Evolutionary conservation across 2,888 invertebrate genomes (phyloP).

Genomic region (Tetranychus truncatus): DNA sequence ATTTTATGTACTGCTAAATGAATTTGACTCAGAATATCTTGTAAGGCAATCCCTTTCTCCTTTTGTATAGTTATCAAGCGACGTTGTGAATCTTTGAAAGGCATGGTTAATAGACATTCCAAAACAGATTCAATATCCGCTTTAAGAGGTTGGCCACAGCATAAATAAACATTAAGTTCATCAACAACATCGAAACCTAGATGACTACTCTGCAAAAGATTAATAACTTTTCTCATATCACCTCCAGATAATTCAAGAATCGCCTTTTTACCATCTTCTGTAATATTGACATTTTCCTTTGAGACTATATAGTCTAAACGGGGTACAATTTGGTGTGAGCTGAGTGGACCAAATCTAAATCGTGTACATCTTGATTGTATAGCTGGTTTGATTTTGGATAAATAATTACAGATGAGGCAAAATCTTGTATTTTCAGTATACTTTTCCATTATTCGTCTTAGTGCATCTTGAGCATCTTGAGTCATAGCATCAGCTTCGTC

Average conservation of each 20-base stretch:
- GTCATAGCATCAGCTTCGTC: constrained; percentile 99
- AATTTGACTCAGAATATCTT: constrained; percentile 78
- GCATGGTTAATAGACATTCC: constrained; percentile 62
- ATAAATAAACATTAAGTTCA: constrained; percentile 78
- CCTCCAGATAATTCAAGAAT: constrained; percentile 73
- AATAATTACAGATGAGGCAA: constrained; percentile 95
- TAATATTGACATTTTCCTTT: constrained; percentile 60
- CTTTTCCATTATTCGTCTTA: constrained; percentile 71
- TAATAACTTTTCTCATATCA: constrained; percentile 93
- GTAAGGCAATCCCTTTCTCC: constrained; percentile 71
- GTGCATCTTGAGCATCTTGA: constrained; percentile 31
- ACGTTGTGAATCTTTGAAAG: constrained; percentile 43
- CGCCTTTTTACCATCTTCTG: constrained; percentile 72
- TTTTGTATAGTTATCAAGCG: constrained; percentile 51
- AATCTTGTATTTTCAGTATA: constrained; percentile 96
- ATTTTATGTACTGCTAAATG: constrained; percentile 49
- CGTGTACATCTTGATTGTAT: constrained; percentile 92
- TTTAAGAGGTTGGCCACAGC: constrained; percentile 86
- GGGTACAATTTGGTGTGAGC: constrained; percentile 66
- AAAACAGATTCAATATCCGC: constrained; percentile 71
- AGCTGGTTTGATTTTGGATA: constrained; percentile 95
- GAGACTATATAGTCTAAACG: constrained; percentile 63
- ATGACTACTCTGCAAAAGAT: constrained; percentile 74
- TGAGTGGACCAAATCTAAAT: constrained; percentile 81
- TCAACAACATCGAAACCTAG: constrained; percentile 73